phyloP scores from a whole-genome alignment of 2,888 invertebrate genomes.

The Aelia acuminata region DNA sequence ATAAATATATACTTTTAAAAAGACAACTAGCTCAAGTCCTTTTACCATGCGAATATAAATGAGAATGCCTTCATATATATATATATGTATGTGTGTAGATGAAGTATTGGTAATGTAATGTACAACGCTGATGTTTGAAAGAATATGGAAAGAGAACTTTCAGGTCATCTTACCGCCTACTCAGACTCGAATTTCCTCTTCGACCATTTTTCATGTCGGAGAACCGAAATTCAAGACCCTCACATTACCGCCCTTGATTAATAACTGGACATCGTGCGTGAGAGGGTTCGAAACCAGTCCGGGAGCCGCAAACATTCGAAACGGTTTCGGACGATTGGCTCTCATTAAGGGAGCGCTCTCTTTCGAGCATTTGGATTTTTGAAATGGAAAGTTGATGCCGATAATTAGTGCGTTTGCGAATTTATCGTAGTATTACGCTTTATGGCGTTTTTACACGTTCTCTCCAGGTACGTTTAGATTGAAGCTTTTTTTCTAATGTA shows the following conservation, averaged over 20 bases:
- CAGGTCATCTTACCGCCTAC: not conserved
- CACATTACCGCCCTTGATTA: not conserved
- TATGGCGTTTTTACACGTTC: not conserved
- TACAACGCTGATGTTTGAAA: not conserved
- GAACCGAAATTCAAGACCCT: not conserved
- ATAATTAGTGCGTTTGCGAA: not conserved
- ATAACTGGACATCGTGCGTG: constrained; percentile 5
- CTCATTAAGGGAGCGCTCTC: constrained; percentile 2
- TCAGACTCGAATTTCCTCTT: not conserved
- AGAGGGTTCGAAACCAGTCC: not conserved
- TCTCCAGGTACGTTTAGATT: no score
- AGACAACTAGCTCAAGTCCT: no score
- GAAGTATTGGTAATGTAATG: not conserved
- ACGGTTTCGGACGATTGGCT: not conserved
- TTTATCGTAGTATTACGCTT: not conserved
- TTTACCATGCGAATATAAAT: no score
- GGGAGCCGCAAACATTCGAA: constrained; percentile 8
- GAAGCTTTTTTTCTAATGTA: no score
- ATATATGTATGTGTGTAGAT: no score
- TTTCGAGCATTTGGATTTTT: not conserved
- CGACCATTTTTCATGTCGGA: not conserved
- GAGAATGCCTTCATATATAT: no score
- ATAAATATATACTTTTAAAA: no score
- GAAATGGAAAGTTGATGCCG: not conserved
- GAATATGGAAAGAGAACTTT: not conserved